Evolutionary conservation across 2,113 vertebrate species (phyloP).

Genomic region (Zosterops hypoxanthus): DNA sequence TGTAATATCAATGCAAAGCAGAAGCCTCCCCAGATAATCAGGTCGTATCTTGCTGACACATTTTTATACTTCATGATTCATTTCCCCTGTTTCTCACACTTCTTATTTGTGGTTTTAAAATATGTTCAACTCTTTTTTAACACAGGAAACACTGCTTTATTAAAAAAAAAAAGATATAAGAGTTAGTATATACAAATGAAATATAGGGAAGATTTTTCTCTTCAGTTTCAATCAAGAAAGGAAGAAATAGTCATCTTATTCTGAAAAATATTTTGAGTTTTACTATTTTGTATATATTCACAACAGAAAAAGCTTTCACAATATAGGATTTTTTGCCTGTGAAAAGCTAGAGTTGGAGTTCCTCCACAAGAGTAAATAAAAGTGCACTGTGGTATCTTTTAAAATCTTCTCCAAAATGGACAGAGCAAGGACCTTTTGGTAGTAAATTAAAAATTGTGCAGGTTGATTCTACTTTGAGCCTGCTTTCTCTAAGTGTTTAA

Average conservation of each 20-base stretch:
- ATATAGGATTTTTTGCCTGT: background rate
- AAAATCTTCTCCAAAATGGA: background rate
- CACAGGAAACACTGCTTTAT: background rate
- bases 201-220: background rate
- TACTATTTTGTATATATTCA: background rate
- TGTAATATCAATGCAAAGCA: conserved; percentile 62
- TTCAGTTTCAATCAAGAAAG: background rate
- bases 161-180: background rate
- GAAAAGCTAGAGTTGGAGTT: background rate
- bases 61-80: conserved; percentile 42
- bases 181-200: background rate
- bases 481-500: background rate
- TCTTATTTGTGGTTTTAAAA: conserved; percentile 21
- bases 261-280: background rate
- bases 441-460: background rate
- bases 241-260: background rate
- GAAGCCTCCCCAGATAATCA: conserved; percentile 40
- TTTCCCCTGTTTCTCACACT: conserved; percentile 18
- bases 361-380: background rate
- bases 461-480: background rate
- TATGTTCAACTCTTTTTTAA: background rate
- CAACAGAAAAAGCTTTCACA: background rate
- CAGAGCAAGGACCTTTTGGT: background rate
- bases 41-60: background rate
- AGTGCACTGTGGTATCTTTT: background rate